Conservation (phyloP, 2,113 vertebrate species). For the Phylloscopus trochiloides region DNA sequence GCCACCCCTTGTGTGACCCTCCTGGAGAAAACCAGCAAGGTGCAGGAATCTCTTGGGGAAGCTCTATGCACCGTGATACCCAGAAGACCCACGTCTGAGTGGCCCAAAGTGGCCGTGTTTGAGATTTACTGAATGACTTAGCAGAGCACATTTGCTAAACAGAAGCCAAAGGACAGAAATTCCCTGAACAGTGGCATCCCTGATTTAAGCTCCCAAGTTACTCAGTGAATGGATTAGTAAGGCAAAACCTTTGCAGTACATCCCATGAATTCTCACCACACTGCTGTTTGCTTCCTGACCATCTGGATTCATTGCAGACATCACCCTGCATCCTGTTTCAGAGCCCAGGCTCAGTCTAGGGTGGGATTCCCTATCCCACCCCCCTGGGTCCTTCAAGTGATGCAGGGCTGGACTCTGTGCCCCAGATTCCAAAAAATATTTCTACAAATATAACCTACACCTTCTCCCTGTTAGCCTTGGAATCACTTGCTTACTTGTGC, state of each 20-base stretch:
- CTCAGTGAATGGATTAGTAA: neutral
- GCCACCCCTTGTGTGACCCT: neutral
- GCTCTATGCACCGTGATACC: fast-evolving
- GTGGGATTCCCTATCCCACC: neutral
- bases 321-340: neutral
- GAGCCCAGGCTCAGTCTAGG: neutral
- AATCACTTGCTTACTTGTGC: neutral
- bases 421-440: neutral
- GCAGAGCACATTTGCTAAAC: neutral
- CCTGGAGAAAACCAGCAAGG: neutral
- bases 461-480: neutral
- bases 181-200: neutral
- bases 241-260: neutral
- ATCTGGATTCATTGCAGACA: neutral
- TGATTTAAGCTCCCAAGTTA: neutral
- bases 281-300: neutral
- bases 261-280: fast-evolving
- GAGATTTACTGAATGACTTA: neutral
- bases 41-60: neutral
- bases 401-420: neutral
- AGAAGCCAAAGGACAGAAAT: neutral
- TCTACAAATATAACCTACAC: neutral
- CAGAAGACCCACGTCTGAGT: neutral
- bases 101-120: neutral
- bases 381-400: neutral